Conservation (phyloP, 2,888 invertebrate species). For the Agrotis puta region DNA sequence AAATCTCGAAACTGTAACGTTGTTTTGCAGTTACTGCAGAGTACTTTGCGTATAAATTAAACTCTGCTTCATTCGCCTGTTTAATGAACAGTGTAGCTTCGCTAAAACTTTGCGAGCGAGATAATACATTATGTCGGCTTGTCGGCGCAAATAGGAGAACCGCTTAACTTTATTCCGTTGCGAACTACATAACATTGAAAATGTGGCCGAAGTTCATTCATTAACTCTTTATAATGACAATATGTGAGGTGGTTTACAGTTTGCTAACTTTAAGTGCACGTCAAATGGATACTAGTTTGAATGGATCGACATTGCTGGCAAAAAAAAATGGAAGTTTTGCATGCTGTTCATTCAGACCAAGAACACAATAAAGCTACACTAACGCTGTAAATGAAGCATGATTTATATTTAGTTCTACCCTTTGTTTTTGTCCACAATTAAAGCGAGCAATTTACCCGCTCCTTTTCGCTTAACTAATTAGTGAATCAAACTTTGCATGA, state of each 20-base stretch:
- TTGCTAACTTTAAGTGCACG: constrained; percentile 14
- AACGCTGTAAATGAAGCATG: constrained; percentile 2
- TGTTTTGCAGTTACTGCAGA: constrained; percentile 62
- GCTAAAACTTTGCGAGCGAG: constrained; percentile 74
- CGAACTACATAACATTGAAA: constrained; percentile 59
- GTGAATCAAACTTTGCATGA: constrained; percentile 70
- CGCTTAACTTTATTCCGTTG: constrained; percentile 67
- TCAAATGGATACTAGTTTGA: constrained; percentile 3
- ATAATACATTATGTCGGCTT: constrained; percentile 75
- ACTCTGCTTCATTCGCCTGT: constrained; percentile 71
- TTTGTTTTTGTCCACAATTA: constrained; percentile 30
- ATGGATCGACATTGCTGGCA: neutral
- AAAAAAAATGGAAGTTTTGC: constrained; percentile 9
- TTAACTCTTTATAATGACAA: constrained; percentile 53
- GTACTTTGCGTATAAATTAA: constrained; percentile 72
- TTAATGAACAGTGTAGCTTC: constrained; percentile 73
- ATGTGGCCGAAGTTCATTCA: constrained; percentile 57
- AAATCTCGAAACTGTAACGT: constrained; percentile 55
- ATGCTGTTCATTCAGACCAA: constrained; percentile 7
- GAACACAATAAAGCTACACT: constrained; percentile 14
- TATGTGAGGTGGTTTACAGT: constrained; percentile 20
- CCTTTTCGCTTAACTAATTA: constrained; percentile 61
- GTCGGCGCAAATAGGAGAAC: constrained; percentile 74
- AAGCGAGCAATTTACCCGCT: constrained; percentile 39
- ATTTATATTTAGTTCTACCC: constrained; percentile 13